Base-by-base conservation (phyloP, 2,888 invertebrate genomes). In the Serripes groenlandicus region DNA sequence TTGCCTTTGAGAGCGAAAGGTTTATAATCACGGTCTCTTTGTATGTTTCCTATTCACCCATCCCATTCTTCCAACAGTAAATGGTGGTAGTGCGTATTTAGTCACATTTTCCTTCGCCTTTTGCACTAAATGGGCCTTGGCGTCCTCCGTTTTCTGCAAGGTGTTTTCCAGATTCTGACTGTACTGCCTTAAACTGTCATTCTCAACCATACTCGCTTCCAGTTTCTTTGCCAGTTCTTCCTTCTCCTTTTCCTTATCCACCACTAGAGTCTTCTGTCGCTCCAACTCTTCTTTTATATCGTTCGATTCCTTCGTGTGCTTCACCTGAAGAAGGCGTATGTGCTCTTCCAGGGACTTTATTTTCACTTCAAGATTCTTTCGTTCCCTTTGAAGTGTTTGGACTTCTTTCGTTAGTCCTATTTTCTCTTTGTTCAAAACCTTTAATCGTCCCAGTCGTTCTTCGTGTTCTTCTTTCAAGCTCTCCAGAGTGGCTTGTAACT, bases 381-480 rank as follows among this genome's bases (percentile, higher is more conserved):
- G 76, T 42, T 86, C 83, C 49, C 79, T 78, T 18, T 78, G 73
- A 18, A 86, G 60, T 3, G 71, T 34, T 56, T 78, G 77, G 11
- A 84, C 81, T 49, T 85, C 82, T 49, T 84, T 81, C n/a, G 84
- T 86, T 3, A 86, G 66, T 3, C 68, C 75, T 11, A 81, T 64
- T 34, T 86, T 88, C 35, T 86, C 84, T n/a, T 77, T 82, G 21
- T 81, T 84, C 0, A 83, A 34, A 28, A 71, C 62, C 56, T 84
- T 86, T 30, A 88, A 42, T 34, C 88, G 62, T 15, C 49, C 66
- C 1, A 84, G 75, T 21, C 88, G 54, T n/a, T 86, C 88, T 54
- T 86, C 88, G 62, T 88, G 88, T 34, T 88, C 86, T 7, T 71
- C 78, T 60, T 88, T 88, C n/a, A 88, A 37, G 23, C 70, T 75